Conservation (phyloP, 64 coral and sea anemone genomes). For the Stichodactyla helianthus region DNA sequence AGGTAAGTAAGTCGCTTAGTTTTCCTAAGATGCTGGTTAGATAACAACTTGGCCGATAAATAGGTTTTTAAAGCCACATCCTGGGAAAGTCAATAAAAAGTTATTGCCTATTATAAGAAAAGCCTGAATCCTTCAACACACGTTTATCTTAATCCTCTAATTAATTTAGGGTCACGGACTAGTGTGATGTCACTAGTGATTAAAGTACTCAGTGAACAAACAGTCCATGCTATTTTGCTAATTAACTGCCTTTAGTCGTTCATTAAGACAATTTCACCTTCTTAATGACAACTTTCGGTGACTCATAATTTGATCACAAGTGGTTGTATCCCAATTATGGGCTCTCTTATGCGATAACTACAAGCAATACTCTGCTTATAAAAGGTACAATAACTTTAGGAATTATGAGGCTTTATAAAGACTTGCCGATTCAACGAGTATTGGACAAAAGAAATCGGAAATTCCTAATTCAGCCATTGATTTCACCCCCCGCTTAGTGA, state of each 20-base stretch:
- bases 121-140: slow-evolving; percentile 17
- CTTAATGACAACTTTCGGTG: background rate
- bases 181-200: slow-evolving; percentile 11
- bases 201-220: slow-evolving; percentile 6
- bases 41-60: background rate
- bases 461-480: background rate
- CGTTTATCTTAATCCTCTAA: slow-evolving; percentile 25
- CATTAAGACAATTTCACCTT: slow-evolving; percentile 4
- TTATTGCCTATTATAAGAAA: slow-evolving; percentile 18
- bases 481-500: background rate
- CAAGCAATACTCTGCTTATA: background rate
- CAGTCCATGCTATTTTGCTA: slow-evolving; percentile 3
- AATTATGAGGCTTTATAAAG: background rate
- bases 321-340: background rate
- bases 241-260: slow-evolving; percentile 17
- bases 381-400: slow-evolving; percentile 10
- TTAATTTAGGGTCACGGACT: slow-evolving; percentile 20
- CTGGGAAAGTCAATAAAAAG: slow-evolving; percentile 9
- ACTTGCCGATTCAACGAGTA: background rate
- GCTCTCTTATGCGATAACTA: background rate
- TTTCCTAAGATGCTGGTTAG: background rate
- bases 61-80: slow-evolving; percentile 25
- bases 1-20: background rate
- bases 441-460: slow-evolving; percentile 10
- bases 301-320: background rate